Evolutionary conservation across 2,797 vertebrate species (phyloP), one percentile per base, ranked within the genome.

Genomic region (Heliangelus exortis): DNA sequence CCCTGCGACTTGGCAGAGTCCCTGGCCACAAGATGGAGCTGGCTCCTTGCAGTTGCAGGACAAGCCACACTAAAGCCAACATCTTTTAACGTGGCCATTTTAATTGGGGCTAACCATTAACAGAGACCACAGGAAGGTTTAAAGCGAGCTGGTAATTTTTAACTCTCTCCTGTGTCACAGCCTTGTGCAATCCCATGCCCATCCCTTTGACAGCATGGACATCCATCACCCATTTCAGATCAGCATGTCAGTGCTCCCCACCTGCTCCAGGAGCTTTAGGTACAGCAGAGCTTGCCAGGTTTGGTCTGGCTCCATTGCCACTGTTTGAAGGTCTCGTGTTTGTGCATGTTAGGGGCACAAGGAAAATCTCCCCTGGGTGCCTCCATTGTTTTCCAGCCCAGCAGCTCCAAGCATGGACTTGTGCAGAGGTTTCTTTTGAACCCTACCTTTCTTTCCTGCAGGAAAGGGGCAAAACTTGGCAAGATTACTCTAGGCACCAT

Each of bases 11-110:
- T 15, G n/a, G 31, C 31, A 12, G 43, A 41, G 33, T 5, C 67
- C 41, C 68, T 66, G 84, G 68, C 96, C 97, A 85, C 96, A 23
- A 96, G 96, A 34, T 97, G 96, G 96, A 65, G 96, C 95, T 92
- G 77, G 43, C 57, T 86, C 85, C 92, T 86, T 17, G 65, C 65
- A 65, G 10, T 66, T 91, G 33, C 33, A 68, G 50, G 63, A 66
- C 2, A 23, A 55, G 39, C n/a, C 58, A 4, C 50, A 3, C 1
- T 8, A 4, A 31, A 54, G 36, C 31, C 33, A 79, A 69, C 85
- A 39, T 8, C 21, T 63, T 61, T 7, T 2, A 12, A 39, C 2
- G 61, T 57, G n/a, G 39, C 3, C 12, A 3, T 25, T 92, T 47
- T 33, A 59, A n/a, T 15, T 9, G 67, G 33, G 12, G 41, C 50